These are phyloP conservation scores for Tauraco hartlaubi DNA, from an alignment of 2,797 vertebrate species.

Conservation along the genomic window DNA sequence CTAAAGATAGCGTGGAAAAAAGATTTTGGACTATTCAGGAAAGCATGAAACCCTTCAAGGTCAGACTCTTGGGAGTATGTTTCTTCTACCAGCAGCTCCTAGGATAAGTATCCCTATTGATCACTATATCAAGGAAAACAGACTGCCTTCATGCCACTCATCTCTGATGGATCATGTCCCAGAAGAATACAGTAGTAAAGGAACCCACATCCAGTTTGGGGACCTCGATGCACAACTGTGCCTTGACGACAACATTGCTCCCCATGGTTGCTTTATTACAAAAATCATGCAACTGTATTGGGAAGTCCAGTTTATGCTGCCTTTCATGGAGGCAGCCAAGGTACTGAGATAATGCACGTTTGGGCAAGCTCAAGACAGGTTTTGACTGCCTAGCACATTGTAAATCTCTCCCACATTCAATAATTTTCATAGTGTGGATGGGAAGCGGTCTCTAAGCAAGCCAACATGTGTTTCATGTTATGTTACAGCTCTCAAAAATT, in stretches of 20 bases:
- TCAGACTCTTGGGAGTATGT: neutral
- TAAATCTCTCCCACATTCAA: neutral
- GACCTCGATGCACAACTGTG: neutral
- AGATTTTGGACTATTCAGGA: neutral
- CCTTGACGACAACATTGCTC: neutral
- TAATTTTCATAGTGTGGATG: neutral
- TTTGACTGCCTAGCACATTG: neutral
- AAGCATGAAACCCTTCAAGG: neutral
- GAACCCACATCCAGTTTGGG: neutral
- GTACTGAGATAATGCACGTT: neutral
- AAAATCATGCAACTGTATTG: neutral
- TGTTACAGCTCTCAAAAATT: constrained; percentile 1
- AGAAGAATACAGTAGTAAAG: neutral
- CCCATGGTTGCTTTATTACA: neutral
- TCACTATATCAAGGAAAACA: neutral
- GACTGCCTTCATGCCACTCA: neutral
- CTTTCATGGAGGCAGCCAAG: neutral
- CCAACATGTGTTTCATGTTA: constrained; percentile 23
- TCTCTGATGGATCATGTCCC: neutral
- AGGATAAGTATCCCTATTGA: neutral
- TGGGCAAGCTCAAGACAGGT: neutral
- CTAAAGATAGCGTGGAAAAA: neutral
- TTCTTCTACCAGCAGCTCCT: neutral
- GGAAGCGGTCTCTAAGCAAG: neutral
- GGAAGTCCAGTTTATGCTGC: neutral